Evolutionary conservation across 2,113 vertebrate genomes (phyloP).

Genomic region (Sus scrofa): DNA sequence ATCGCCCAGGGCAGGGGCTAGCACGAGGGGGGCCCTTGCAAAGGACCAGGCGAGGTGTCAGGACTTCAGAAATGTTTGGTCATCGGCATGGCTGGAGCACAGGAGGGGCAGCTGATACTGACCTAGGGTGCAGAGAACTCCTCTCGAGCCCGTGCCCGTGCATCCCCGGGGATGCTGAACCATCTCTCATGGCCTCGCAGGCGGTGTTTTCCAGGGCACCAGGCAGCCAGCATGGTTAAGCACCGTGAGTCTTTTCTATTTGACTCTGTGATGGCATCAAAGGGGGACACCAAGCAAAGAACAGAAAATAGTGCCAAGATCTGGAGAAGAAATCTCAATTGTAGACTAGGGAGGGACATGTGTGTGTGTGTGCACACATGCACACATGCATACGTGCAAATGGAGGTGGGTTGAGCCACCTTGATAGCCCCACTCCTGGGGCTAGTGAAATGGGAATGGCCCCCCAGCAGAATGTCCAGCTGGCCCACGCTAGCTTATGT

Average conservation of each 20-base stretch:
- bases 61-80: background rate
- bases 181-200: rapidly evolving
- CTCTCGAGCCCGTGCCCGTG: background rate
- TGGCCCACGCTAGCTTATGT: background rate
- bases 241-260: background rate
- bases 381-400: no score
- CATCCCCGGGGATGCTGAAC: rapidly evolving
- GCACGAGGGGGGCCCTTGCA: background rate
- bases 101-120: background rate
- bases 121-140: background rate
- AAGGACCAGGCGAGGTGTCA: background rate
- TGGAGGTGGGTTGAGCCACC: background rate
- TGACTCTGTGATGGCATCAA: background rate
- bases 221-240: background rate
- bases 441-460: background rate
- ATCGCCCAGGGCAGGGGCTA: rapidly evolving
- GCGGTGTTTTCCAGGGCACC: background rate
- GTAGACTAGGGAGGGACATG: rapidly evolving
- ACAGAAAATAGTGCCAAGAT: background rate
- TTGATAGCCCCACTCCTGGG: background rate
- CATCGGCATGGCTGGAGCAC: background rate
- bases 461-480: background rate
- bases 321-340: background rate
- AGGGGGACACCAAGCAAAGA: background rate
- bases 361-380: rapidly evolving